Conservation (phyloP, 1,140 invertebrate genomes). For the Lethrus apterus region DNA sequence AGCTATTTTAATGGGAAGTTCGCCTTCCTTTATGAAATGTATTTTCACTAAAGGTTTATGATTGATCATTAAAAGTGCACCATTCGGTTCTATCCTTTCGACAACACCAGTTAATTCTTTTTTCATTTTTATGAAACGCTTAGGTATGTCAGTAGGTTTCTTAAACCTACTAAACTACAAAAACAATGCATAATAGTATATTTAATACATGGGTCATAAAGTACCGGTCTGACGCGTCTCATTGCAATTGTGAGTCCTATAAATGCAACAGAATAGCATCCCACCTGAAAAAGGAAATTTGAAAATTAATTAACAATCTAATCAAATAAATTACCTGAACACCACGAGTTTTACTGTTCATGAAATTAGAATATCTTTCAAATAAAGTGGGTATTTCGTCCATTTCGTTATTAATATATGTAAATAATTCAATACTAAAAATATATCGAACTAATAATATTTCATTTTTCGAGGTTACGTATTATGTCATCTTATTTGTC, state of each 20-base stretch:
- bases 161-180: conserved; percentile 46
- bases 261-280: conserved; percentile 47
- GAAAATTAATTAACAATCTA: too few relatives aligned
- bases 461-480: too few relatives aligned
- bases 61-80: conserved; percentile 43
- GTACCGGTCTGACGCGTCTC: conserved; percentile 46
- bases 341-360: too few relatives aligned
- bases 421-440: too few relatives aligned
- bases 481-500: too few relatives aligned
- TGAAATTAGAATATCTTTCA: too few relatives aligned
- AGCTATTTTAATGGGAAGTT: conserved; percentile 47
- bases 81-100: conserved; percentile 42
- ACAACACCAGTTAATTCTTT: conserved; percentile 42
- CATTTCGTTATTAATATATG: too few relatives aligned
- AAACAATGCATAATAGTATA: conserved; percentile 19
- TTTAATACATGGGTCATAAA: conserved; percentile 25
- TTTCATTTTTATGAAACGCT: conserved; percentile 41
- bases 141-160: conserved; percentile 44
- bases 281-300: conserved; percentile 40
- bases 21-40: conserved; percentile 34
- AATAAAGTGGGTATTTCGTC: too few relatives aligned
- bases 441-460: too few relatives aligned
- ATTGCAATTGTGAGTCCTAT: conserved; percentile 43
- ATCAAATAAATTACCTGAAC: too few relatives aligned
- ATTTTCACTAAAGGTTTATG: conserved; percentile 45